phyloP scores from a whole-genome alignment of 2,113 vertebrate genomes.

The Thamnophis sirtalis region DNA sequence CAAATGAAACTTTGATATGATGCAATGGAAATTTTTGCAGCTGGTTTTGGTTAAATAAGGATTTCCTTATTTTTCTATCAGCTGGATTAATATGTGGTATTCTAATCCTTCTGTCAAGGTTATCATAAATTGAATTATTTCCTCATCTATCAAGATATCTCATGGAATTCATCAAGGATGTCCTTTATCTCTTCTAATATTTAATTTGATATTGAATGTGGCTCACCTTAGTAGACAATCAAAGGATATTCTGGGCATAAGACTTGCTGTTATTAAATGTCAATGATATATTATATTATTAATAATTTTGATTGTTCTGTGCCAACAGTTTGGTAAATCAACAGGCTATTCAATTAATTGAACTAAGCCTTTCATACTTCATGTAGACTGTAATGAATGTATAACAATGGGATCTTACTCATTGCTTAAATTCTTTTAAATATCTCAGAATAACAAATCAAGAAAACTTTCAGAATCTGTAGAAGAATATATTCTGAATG shows the following conservation, averaged over 20 bases:
- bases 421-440: not conserved
- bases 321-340: not conserved
- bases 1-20: not conserved
- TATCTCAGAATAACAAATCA: not conserved
- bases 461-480: not conserved
- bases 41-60: not conserved
- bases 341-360: not conserved
- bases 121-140: not conserved
- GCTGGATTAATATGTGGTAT: not conserved
- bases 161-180: not conserved
- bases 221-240: not conserved
- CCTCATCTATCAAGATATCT: not conserved
- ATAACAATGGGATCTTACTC: not conserved
- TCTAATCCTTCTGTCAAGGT: not conserved
- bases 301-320: not conserved
- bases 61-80: not conserved
- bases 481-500: not conserved
- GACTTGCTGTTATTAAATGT: not conserved
- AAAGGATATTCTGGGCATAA: not conserved
- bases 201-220: not conserved
- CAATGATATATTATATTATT: not conserved
- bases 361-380: not conserved
- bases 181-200: not conserved
- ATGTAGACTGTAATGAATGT: not conserved
- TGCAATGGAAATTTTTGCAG: not conserved